Base-by-base conservation (phyloP, 2,888 invertebrate genomes). In the Panopea generosa region DNA sequence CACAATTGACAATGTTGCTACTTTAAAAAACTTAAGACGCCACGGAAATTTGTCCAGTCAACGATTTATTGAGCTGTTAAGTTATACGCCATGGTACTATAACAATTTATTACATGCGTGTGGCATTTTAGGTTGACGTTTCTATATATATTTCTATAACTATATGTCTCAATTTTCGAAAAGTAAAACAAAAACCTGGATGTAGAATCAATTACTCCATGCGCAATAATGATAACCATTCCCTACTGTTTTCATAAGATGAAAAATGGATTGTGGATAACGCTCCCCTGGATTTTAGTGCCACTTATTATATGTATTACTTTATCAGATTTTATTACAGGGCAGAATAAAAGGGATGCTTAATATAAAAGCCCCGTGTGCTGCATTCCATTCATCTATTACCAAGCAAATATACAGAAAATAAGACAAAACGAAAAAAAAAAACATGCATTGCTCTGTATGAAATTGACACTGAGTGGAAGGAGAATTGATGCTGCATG, bases 191-290 rank as follows among this genome's bases (percentile, higher is more conserved):
- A 65, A 62, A 24, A 33, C 62, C 55, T 33, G 56, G 47, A 71
- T 45, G 47, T 59, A 63, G 50, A 53, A 61, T 55, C 49, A 18
- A 73, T 77, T 77, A 77, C 69, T 77, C n/a, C 72, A 61, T 43
- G 63, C 49, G 60, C 55, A 62, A 69, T 60, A 73, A 69, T 69
- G 61, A 69, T 69, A 69, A 61, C 69, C n/a, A n/a, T n/a, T n/a
- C n/a, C n/a, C n/a, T n/a, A n/a, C n/a, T 71, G 27, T 50, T 52
- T 40, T 43, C 59, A 27, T 50, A 43, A 52, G 67, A 60, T 59
- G 62, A 70, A 73, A 70, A 78, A 78, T 78, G 70, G 20, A 78
- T 78, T 66, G 40, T 22, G 73, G 73, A 78, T 74, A 70, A 73
- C 77, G 61, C 56, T 59, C 55, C 62, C 66, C 52, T 67, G 43